Conservation (phyloP, 2,113 vertebrate species). For the Megalops atlanticus region DNA sequence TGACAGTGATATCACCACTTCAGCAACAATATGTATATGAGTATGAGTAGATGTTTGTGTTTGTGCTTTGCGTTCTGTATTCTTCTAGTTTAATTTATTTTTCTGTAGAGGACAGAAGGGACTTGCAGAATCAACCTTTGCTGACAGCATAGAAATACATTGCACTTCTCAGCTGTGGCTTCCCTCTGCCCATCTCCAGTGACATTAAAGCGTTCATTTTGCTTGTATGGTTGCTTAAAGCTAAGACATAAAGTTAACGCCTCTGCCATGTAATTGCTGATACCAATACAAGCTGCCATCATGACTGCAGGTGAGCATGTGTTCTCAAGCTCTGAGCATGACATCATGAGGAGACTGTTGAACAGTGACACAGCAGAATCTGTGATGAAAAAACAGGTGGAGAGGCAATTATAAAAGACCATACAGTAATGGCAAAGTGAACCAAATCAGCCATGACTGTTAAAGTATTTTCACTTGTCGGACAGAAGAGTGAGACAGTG, state of each 20-base stretch:
- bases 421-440: not conserved
- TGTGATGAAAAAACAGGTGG: not conserved
- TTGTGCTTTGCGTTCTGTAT: too few species aligned
- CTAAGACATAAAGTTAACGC: not conserved
- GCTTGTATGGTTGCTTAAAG: not conserved
- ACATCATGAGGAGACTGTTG: not conserved
- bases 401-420: not conserved
- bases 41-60: too few species aligned
- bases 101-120: not conserved
- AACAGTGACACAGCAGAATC: not conserved
- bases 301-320: not conserved
- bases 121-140: not conserved
- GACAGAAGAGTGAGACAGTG: not conserved
- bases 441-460: not conserved
- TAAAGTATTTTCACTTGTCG: not conserved
- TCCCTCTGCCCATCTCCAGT: not conserved
- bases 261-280: not conserved
- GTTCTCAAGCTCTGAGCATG: too few species aligned
- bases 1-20: too few species aligned
- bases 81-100: too few species aligned
- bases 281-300: constrained; percentile 16
- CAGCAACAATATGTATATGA: too few species aligned
- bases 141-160: constrained; percentile 14
- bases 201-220: not conserved
- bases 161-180: not conserved